Conservation (phyloP, 1,140 invertebrate genomes). For the Macrostomum lignano region DNA sequence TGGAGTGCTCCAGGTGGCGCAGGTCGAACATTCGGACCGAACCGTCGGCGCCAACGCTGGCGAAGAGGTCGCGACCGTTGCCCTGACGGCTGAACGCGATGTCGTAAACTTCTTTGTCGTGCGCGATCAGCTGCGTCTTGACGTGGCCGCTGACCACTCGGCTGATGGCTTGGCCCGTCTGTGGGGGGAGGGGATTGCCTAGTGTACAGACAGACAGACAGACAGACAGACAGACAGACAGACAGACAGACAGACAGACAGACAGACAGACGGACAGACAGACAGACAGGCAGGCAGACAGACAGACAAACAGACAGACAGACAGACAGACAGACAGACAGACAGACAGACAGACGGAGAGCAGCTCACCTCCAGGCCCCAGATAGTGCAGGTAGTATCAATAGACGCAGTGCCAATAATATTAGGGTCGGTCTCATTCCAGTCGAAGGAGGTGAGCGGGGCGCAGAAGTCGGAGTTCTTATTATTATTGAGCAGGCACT, state of each 20-base stretch:
- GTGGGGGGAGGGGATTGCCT: too few species aligned
- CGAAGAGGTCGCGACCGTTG: slow-evolving; percentile 96
- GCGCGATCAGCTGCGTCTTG: slow-evolving; percentile 91
- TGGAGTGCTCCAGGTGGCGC: slow-evolving; percentile 84
- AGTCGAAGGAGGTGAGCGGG: slow-evolving; percentile 90
- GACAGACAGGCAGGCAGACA: too few species aligned
- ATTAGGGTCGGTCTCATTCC: slow-evolving; percentile 98
- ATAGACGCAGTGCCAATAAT: slow-evolving; percentile 88
- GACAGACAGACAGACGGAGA: slow-evolving; percentile 36
- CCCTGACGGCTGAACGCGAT: slow-evolving; percentile 88
- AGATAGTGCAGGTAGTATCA: slow-evolving; percentile 97
- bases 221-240: too few species aligned
- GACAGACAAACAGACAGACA: too few species aligned
- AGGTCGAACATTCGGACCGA: slow-evolving; percentile 96
- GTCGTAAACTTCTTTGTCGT: slow-evolving; percentile 98
- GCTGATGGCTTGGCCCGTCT: slow-evolving; percentile 43
- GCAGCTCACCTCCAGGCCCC: slow-evolving; percentile 67
- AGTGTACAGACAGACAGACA: too few species aligned
- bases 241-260: too few species aligned
- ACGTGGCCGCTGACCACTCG: slow-evolving; percentile 72
- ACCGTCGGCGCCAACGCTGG: slow-evolving; percentile 87
- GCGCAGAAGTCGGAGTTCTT: slow-evolving; percentile 98
- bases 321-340: too few species aligned
- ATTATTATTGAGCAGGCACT: slow-evolving; percentile 85
- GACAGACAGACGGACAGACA: too few species aligned